Percentiles rank a stretch among this genome's conserved stretches.
Evolutionary conservation across 2,888 invertebrate genomes (phyloP).

Genomic region (Megalurothrips usitatus): DNA sequence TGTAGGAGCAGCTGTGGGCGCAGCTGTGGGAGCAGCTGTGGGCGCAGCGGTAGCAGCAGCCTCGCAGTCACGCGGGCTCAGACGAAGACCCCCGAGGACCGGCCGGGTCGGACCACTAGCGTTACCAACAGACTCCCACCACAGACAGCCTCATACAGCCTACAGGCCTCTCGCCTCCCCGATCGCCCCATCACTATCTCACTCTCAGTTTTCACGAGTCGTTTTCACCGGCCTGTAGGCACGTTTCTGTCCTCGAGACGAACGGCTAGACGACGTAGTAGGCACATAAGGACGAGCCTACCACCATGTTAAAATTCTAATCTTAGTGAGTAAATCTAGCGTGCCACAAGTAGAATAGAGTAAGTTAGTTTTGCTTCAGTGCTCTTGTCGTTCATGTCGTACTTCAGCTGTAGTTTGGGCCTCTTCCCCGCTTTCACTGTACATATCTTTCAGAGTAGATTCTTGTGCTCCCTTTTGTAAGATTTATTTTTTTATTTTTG

Average conservation of each 20-base stretch:
- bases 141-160: slow-evolving; percentile 56
- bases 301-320: background rate
- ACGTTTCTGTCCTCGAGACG: too few species aligned
- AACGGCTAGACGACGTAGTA: background rate
- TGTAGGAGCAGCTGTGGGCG: slow-evolving; percentile 10
- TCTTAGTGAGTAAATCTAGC: background rate
- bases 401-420: background rate
- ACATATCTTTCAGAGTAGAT: background rate
- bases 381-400: background rate
- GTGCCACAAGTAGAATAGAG: background rate
- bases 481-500: background rate
- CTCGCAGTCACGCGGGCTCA: too few species aligned
- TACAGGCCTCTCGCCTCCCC: too few species aligned
- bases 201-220: too few species aligned
- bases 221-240: too few species aligned
- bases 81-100: too few species aligned
- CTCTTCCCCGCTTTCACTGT: background rate
- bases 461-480: too few species aligned
- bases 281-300: background rate
- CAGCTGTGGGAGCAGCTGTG: too few species aligned
- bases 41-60: too few species aligned
- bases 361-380: background rate
- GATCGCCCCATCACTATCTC: too few species aligned
- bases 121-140: slow-evolving; percentile 47
- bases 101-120: too few species aligned